Percentiles rank a stretch among this genome's conserved stretches.
These are phyloP conservation scores for Phorcus lineatus DNA, from an alignment of 2,888 invertebrate species.

Conservation along the genomic window DNA sequence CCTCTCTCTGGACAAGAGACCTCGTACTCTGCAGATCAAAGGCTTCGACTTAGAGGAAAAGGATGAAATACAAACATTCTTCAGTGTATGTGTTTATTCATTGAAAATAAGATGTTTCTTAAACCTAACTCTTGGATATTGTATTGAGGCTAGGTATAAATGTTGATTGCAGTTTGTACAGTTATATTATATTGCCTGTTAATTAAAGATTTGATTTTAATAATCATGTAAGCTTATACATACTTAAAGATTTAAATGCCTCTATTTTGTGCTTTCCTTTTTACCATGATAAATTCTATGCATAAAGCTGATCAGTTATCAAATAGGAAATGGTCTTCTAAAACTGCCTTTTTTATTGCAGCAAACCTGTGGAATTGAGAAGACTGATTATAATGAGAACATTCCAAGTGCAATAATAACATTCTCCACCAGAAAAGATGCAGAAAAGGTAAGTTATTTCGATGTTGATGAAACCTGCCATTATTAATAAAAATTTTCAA, in stretches of 20 bases:
- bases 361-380: slow-evolving; percentile 92
- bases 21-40: slow-evolving; percentile 89
- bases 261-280: not conserved
- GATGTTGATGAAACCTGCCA: not conserved
- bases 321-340: too few species aligned
- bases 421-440: slow-evolving; percentile 86
- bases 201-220: too few species aligned
- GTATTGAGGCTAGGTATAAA: too few species aligned
- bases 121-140: not conserved
- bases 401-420: slow-evolving; percentile 86
- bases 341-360: slow-evolving; percentile 71
- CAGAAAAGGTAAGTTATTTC: slow-evolving; percentile 80
- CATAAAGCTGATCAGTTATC: not conserved
- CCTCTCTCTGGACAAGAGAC: slow-evolving; percentile 85
- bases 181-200: too few species aligned
- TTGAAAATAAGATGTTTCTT: not conserved
- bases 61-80: slow-evolving; percentile 87
- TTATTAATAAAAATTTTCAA: too few species aligned
- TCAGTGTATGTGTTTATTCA: slow-evolving; percentile 83
- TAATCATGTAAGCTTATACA: too few species aligned
- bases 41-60: slow-evolving; percentile 91
- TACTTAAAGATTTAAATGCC: too few species aligned
- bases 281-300: not conserved
- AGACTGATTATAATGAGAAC: slow-evolving; percentile 85
- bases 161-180: too few species aligned